These are phyloP conservation scores for Pristionchus mayeri DNA, from an alignment of 2,888 invertebrate species.

Conservation along the genomic window DNA sequence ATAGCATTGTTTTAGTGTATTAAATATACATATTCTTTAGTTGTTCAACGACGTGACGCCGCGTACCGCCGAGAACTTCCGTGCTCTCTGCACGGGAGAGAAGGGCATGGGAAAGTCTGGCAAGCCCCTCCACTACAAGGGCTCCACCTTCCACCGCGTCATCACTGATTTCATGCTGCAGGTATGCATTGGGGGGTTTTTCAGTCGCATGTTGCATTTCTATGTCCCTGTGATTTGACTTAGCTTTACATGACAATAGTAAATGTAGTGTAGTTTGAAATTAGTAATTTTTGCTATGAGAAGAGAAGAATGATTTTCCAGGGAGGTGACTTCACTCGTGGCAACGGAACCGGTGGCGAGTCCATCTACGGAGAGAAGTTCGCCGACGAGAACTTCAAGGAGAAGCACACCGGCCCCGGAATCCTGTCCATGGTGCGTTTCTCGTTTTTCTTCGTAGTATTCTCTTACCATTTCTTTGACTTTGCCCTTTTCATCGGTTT, in stretches of 20 bases:
- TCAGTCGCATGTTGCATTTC: background rate
- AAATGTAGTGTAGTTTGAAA: too few relatives aligned
- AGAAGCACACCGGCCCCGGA: slow-evolving; percentile 77
- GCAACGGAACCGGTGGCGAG: slow-evolving; percentile 89
- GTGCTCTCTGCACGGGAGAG: slow-evolving; percentile 94
- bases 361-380: slow-evolving; percentile 94
- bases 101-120: slow-evolving; percentile 86
- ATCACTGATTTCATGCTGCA: slow-evolving; percentile 98
- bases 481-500: too few relatives aligned
- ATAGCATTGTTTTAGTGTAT: background rate
- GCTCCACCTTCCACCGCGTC: slow-evolving; percentile 90
- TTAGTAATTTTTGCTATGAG: too few relatives aligned
- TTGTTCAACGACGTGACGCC: slow-evolving; percentile 91
- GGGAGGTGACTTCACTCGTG: slow-evolving; percentile 89
- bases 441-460: background rate
- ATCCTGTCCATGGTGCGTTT: slow-evolving; percentile 87
- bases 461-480: too few relatives aligned
- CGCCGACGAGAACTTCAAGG: slow-evolving; percentile 94
- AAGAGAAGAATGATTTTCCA: slow-evolving; percentile 37
- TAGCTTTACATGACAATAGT: too few relatives aligned
- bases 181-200: too few relatives aligned
- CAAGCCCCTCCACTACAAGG: slow-evolving; percentile 84
- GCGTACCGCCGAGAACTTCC: slow-evolving; percentile 92
- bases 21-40: slow-evolving; percentile 80
- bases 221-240: too few relatives aligned